These are phyloP conservation scores for Epirrhoe alternata DNA, from an alignment of 2,888 invertebrate species.

Conservation along the genomic window DNA sequence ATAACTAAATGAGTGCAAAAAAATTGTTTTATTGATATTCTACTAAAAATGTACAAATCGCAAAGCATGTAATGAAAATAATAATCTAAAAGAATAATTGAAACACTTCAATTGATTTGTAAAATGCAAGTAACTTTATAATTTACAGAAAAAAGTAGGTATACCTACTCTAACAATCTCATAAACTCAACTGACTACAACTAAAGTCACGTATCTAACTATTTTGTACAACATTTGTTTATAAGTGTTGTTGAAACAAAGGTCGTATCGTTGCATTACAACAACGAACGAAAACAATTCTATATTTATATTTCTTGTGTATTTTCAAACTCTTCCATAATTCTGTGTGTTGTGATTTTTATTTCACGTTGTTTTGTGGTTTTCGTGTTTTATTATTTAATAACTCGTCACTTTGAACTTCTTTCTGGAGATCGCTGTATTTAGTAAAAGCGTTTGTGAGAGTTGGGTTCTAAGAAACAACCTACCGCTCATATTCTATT, in stretches of 20 bases:
- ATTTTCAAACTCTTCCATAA: constrained; percentile 16
- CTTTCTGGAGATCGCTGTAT: not conserved
- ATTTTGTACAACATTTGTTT: constrained; percentile 15
- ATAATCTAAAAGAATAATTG: constrained; percentile 32
- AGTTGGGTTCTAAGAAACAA: no score
- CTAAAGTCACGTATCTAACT: constrained; percentile 35
- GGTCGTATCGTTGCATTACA: constrained; percentile 18
- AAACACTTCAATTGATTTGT: constrained; percentile 27
- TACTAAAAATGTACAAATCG: constrained; percentile 25
- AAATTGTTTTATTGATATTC: no score
- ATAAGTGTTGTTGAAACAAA: constrained; percentile 25
- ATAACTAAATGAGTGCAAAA: no score
- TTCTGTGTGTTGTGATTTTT: constrained; percentile 43
- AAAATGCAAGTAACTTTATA: constrained; percentile 25
- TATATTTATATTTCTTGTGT: constrained; percentile 3
- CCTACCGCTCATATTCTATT: no score
- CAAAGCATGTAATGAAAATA: constrained; percentile 26
- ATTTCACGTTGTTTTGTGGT: constrained; percentile 37
- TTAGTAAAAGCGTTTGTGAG: not conserved
- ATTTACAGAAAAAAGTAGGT: constrained; percentile 21
- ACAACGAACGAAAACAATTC: constrained; percentile 2
- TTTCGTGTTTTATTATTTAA: constrained; percentile 28
- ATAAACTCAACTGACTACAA: constrained; percentile 24
- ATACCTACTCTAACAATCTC: constrained; percentile 21
- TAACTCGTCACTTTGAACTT: not conserved